Evolutionary conservation across 2,113 vertebrate species (phyloP).

Genomic region (Atherinomorus stipes): DNA sequence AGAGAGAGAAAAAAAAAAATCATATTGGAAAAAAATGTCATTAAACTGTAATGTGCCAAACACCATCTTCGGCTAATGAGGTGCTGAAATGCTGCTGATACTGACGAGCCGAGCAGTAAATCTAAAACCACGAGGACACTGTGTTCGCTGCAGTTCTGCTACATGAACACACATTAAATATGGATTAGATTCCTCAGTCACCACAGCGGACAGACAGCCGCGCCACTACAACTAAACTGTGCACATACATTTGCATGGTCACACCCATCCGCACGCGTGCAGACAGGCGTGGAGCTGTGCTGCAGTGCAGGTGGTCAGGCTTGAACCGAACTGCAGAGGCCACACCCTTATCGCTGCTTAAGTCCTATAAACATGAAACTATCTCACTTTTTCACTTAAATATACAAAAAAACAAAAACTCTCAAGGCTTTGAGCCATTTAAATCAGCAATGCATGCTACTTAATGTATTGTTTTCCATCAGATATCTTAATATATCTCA

Average conservation of each 20-base stretch:
- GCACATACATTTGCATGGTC: background rate
- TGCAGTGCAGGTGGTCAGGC: constrained; percentile 72
- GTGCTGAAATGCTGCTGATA: background rate
- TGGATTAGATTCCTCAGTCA: constrained; percentile 52
- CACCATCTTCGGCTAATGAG: background rate
- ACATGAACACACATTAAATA: constrained; percentile 76
- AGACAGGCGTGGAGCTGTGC: constrained; percentile 48
- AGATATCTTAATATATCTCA: background rate
- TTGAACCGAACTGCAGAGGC: constrained; percentile 55
- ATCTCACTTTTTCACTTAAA: background rate
- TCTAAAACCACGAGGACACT: constrained; percentile 27
- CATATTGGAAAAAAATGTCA: background rate
- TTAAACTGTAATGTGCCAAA: background rate
- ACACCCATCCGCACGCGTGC: constrained; percentile 24
- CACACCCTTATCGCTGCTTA: constrained; percentile 49
- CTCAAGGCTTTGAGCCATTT: background rate
- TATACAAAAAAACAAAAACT: constrained; percentile 3
- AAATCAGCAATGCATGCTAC: background rate
- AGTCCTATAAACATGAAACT: background rate
- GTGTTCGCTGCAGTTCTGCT: constrained; percentile 82
- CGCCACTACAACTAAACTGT: constrained; percentile 4
- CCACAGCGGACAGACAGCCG: constrained; percentile 6
- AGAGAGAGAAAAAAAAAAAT: too few species aligned
- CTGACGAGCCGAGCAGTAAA: constrained; percentile 12
- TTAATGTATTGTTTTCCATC: background rate